Conservation (phyloP, 2,797 vertebrate genomes). For the Helicolenus hilgendorfi region DNA sequence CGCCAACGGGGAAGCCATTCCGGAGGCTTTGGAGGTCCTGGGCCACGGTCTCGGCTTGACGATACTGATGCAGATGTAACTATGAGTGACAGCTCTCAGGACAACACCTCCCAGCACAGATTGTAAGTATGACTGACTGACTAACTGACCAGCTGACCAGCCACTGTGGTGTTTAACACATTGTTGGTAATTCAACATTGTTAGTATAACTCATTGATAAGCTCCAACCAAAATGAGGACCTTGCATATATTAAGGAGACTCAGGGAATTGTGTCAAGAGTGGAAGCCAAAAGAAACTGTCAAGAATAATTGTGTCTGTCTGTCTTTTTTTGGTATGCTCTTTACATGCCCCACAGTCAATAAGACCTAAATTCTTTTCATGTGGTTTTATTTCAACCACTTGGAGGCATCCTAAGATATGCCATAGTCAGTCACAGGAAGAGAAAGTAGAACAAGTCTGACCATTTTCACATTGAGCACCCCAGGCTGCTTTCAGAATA, state of each 20-base stretch:
- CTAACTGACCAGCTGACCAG: no score
- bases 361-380: not conserved
- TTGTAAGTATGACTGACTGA: slow-evolving; percentile 76
- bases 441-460: not conserved
- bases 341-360: not conserved
- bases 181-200: not conserved
- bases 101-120: slow-evolving; percentile 82
- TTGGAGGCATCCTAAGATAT: not conserved
- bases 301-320: not conserved
- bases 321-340: no score
- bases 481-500: not conserved
- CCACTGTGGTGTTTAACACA: not conserved
- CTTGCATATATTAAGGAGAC: no score
- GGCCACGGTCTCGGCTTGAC: slow-evolving; percentile 84
- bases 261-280: not conserved
- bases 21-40: slow-evolving; percentile 77
- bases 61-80: slow-evolving; percentile 90
- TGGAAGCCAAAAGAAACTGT: not conserved
- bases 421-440: not conserved
- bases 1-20: slow-evolving; percentile 82
- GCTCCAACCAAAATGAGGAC: not conserved
- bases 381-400: not conserved
- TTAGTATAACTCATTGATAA: not conserved
- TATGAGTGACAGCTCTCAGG: slow-evolving; percentile 91
- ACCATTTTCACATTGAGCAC: not conserved